Evolutionary conservation across 2,113 vertebrate genomes (phyloP), one percentile per base, ranked within the genome.

Genomic region (Ascaphus truei): DNA sequence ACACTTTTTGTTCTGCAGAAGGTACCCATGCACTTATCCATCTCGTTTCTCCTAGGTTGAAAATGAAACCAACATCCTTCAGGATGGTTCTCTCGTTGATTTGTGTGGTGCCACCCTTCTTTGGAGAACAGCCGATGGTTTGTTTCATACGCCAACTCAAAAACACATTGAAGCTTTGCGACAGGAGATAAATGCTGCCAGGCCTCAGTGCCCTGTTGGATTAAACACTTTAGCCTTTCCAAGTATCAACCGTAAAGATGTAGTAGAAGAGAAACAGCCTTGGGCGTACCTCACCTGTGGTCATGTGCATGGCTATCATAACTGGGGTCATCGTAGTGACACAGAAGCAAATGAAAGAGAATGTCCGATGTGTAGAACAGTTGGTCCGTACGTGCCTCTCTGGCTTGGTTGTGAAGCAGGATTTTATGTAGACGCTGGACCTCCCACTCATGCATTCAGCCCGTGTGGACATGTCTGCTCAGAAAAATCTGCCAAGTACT

Each of bases 381-480:
- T 98, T 53, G 97, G 97, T 45, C 96, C 96, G 41, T 99, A 99
- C 0, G 96, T 98, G 34, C 95, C 96, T 0, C 92, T 99, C 25
- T 98, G 96, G 95, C 90, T 99, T 0, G 97, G 97, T 52, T 98
- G 95, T 0, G 97, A 99, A 82, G 91, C 97, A 0, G 96, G 93
- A 1, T 98, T 99, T 76, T 99, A 98, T 0, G 96, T 99, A 73
- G 97, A 99, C 18, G 93, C 94, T 0, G 96, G 93, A 0, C 95
- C 96, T 0, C 96, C 97, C 9, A 98, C 95, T 0, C 91, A 99
- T 0, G 96, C 95, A 57, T 98, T 99, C 22, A 92, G 93, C 39
- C 97, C 97, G 0, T 99, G 97, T 0, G 97, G 97, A 79, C 97
- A 99, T 1, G 97, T 99, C 69, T 97, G 96, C 82, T 98, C 97